Evolutionary conservation across 2,888 invertebrate species (phyloP).

Genomic region (Megastigmus dorsalis): DNA sequence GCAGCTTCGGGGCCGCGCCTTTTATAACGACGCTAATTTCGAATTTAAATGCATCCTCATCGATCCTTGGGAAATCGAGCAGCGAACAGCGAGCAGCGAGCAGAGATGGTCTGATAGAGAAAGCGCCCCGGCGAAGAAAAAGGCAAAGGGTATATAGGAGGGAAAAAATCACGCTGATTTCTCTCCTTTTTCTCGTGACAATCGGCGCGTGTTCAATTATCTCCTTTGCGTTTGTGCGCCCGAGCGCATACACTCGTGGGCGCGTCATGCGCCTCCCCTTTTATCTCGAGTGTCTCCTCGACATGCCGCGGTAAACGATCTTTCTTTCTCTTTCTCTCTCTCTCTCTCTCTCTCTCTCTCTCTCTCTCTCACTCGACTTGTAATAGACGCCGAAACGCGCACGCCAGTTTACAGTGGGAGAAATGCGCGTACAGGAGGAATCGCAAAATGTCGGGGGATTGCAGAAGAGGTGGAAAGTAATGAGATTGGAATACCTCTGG

Average conservation of each 20-base stretch:
- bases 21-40: conserved; percentile 50
- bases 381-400: conserved; percentile 7
- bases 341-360: not conserved
- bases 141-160: too few species aligned
- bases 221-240: conserved; percentile 48
- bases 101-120: conserved; percentile 1
- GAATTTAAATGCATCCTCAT: conserved; percentile 42
- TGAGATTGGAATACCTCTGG: conserved; percentile 65
- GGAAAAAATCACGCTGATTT: conserved; percentile 19
- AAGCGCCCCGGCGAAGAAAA: not conserved
- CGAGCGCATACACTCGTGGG: conserved; percentile 25
- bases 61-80: not conserved
- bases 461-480: conserved; percentile 59
- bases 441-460: conserved; percentile 34
- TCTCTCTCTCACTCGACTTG: not conserved
- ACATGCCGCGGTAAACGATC: conserved; percentile 44
- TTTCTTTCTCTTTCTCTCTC: not conserved
- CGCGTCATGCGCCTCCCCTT: conserved; percentile 11
- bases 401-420: too few species aligned
- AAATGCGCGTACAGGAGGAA: conserved; percentile 29
- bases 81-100: not conserved
- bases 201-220: conserved; percentile 52
- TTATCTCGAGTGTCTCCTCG: conserved; percentile 47
- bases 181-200: conserved; percentile 7
- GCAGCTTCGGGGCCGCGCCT: not conserved